These are phyloP conservation scores for Tenthredo livida DNA, from an alignment of 2,888 invertebrate species.

Conservation along the genomic window DNA sequence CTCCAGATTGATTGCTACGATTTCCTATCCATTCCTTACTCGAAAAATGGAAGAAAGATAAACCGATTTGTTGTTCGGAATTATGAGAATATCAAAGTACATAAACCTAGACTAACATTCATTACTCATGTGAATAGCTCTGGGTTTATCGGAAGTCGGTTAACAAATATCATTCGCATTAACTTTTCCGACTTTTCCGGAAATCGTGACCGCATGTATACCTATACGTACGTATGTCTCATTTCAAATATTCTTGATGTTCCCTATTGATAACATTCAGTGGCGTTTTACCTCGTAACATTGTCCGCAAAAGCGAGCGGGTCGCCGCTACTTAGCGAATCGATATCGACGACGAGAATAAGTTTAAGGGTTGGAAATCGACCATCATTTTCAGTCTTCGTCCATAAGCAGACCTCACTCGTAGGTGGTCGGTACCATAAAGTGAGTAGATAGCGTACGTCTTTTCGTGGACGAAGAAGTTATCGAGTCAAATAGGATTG, in stretches of 20 bases:
- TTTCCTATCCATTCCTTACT: too few relatives aligned
- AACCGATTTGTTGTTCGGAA: too few relatives aligned
- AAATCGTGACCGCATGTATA: neutral
- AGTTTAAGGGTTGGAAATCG: neutral
- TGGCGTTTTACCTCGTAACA: neutral
- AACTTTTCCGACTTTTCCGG: neutral
- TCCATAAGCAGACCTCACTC: neutral
- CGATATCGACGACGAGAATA: conserved; percentile 11
- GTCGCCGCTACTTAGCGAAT: neutral
- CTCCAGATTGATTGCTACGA: too few relatives aligned
- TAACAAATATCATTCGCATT: too few relatives aligned
- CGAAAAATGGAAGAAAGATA: too few relatives aligned
- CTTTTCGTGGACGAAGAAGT: too few relatives aligned
- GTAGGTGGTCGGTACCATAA: neutral
- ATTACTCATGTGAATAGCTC: neutral
- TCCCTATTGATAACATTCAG: neutral
- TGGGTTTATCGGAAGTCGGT: neutral
- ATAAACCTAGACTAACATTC: neutral
- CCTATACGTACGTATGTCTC: neutral
- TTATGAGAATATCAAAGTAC: too few relatives aligned
- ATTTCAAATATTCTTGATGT: neutral
- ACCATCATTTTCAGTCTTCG: neutral
- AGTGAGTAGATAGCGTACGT: too few relatives aligned
- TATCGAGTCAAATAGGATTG: too few relatives aligned
- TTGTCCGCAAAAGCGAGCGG: neutral